Base-by-base conservation (phyloP, 1,140 invertebrate genomes). In the Pteromalus puparum region DNA sequence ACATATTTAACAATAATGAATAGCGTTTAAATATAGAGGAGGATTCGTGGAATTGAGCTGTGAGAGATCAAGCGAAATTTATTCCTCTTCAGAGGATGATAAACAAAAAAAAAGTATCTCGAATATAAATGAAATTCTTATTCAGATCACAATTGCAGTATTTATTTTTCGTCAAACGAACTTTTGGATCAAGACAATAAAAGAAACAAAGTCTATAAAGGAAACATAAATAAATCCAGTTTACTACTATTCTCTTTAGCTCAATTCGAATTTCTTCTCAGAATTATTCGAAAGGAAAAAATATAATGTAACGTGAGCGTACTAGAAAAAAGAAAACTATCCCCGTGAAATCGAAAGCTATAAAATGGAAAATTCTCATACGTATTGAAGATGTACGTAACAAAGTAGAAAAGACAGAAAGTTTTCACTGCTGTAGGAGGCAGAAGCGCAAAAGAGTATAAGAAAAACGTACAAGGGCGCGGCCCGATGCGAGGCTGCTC, bases 401-500 rank as follows among this genome's bases (percentile, higher is more conserved):
- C 46, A 86, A 85, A 77, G 76, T 83, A 86, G 78, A 82, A 86
- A 86, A 68, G 75, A 77, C 85, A 86, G 84, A 82, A 88, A 68
- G 34, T 85, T 82, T 85, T 82, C 68, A 61, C 73, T 81, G 73
- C 79, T 77, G 26, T 42, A 77, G 24, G 38, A 42, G 79, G 78
- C 84, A 82, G 80, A 85, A 72, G 84, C 53, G 76, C 78, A 85
- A 81, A 79, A 76, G 72, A 83, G 76, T 75, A 48, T 46, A 73
- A 42, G 15, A 28, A 85, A 77, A 82, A 81, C 80, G 79, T 81
- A 80, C 65, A 83, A 67, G 65, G 61, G 72, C 82, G 82, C 85
- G 86, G 86, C 86, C 89, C 87, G 83, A 82, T 80, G 83, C 81
- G 85, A 87, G 87, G 87, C 88, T 90, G 83, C 89, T 90, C 86